These are phyloP conservation scores for Damaliscus lunatus DNA, from an alignment of 2,113 vertebrate genomes.

Conservation along the genomic window DNA sequence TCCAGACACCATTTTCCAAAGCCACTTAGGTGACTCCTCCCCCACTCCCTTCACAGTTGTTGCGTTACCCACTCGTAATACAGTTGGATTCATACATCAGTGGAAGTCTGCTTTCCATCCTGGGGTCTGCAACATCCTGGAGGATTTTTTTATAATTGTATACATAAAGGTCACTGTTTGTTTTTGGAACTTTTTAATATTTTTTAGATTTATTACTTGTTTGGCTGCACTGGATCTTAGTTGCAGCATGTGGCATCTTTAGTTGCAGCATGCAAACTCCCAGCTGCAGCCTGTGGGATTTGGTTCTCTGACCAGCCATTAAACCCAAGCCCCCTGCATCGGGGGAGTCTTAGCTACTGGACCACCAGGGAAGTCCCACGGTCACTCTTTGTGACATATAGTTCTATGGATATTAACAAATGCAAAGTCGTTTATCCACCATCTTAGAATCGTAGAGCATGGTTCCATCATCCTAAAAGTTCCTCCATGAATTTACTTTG, in stretches of 20 bases:
- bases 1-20: background rate
- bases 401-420: background rate
- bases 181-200: background rate
- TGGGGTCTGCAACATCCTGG: background rate
- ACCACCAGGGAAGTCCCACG: background rate
- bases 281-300: background rate
- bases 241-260: background rate
- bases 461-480: background rate
- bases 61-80: background rate
- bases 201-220: background rate
- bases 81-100: background rate
- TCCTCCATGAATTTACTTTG: background rate
- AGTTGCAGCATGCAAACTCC: background rate
- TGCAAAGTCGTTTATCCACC: background rate
- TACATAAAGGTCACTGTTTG: background rate
- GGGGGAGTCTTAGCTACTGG: background rate
- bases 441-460: background rate
- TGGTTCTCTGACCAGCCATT: background rate
- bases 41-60: background rate
- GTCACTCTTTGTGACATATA: background rate
- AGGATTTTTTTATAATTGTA: background rate
- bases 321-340: accelerated
- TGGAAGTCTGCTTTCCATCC: background rate
- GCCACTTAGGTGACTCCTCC: background rate
- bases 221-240: background rate